These are phyloP conservation scores for Nephila pilipes DNA, from an alignment of 1,140 invertebrate genomes.

Conservation along the genomic window DNA sequence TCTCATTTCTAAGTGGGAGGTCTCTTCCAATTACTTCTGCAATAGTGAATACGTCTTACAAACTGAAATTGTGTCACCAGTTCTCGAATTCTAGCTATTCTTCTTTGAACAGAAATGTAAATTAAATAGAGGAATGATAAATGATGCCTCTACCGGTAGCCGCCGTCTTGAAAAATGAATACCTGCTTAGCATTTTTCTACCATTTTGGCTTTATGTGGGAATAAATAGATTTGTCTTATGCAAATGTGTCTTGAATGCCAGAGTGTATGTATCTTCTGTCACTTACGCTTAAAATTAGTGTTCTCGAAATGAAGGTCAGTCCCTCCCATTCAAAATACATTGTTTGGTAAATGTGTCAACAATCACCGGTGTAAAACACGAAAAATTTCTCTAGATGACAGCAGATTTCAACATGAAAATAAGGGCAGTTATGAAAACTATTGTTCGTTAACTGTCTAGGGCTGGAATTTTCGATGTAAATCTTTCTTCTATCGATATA, in stretches of 20 bases:
- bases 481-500: no score
- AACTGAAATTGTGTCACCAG: background rate
- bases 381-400: background rate
- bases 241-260: background rate
- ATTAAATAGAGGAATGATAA: background rate
- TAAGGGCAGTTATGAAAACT: background rate
- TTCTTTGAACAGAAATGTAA: background rate
- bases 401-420: background rate
- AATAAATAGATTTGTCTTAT: background rate
- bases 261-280: background rate
- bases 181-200: background rate
- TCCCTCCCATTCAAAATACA: background rate
- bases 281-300: background rate
- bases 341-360: background rate
- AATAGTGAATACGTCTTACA: background rate
- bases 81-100: background rate
- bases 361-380: background rate
- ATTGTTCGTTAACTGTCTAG: background rate
- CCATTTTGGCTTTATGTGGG: background rate
- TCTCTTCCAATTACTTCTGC: background rate
- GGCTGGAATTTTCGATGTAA: no score
- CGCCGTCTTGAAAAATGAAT: background rate
- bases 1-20: background rate
- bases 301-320: background rate
- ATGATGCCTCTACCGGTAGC: background rate